Conservation (phyloP, 2,888 invertebrate species). For the Andrena dorsata region DNA sequence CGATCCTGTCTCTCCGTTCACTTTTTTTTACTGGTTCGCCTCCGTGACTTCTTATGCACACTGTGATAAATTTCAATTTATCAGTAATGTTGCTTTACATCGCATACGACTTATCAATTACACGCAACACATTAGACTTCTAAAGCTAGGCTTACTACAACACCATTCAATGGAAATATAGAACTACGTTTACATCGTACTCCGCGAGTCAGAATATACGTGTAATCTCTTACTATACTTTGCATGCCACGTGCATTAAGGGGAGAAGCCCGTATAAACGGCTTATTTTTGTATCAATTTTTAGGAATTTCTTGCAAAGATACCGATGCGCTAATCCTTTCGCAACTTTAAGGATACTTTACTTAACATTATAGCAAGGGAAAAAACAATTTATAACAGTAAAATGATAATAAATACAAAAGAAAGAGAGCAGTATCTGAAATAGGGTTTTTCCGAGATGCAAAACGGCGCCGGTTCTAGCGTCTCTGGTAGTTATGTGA, state of each 20-base stretch:
- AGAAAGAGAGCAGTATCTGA: no score
- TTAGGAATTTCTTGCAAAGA: background rate
- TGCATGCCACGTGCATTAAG: constrained; percentile 20
- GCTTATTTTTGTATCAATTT: no score
- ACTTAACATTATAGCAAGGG: no score
- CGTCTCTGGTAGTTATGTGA: no score
- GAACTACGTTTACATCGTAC: background rate
- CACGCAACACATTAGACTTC: constrained; percentile 9
- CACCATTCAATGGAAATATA: constrained; percentile 10
- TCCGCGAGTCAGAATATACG: background rate
- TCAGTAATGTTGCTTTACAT: constrained; percentile 43
- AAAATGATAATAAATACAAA: no score
- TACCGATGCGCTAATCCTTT: background rate
- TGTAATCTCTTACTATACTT: background rate
- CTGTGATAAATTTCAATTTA: constrained; percentile 58
- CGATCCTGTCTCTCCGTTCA: constrained; percentile 55
- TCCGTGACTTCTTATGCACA: constrained; percentile 69
- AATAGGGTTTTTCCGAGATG: no score
- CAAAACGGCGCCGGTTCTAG: no score
- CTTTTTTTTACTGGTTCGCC: constrained; percentile 65
- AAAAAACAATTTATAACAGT: no score
- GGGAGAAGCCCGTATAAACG: no score
- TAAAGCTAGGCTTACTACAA: background rate
- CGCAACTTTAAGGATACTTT: no score
- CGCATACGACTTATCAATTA: constrained; percentile 22